phyloP scores from a whole-genome alignment of 37 sponge, comb jelly and placozoan species.

The Hormiphora californensis region DNA sequence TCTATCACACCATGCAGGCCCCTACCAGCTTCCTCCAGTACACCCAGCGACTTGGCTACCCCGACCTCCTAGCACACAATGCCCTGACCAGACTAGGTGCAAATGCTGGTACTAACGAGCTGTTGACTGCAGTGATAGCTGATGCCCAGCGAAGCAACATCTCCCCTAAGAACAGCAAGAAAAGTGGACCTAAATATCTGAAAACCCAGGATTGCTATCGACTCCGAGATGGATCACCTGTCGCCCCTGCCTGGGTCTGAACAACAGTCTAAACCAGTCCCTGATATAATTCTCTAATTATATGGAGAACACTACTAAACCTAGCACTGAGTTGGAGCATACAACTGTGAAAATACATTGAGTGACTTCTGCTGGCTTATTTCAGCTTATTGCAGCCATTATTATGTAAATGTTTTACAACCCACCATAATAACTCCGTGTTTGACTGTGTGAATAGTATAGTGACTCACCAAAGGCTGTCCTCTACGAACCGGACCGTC shows the following conservation, averaged over 20 bases:
- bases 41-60: conserved; percentile 37
- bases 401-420: too few relatives aligned
- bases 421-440: too few relatives aligned
- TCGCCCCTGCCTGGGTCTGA: background rate
- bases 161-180: background rate
- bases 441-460: too few relatives aligned
- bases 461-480: too few relatives aligned
- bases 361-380: too few relatives aligned
- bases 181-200: background rate
- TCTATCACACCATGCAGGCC: background rate
- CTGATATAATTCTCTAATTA: too few relatives aligned
- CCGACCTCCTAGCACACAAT: background rate
- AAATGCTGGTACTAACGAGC: background rate
- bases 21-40: conserved; percentile 11
- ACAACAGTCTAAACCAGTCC: too few relatives aligned
- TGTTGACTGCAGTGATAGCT: conserved; percentile 24
- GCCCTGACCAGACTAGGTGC: conserved; percentile 1
- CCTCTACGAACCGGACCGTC: too few relatives aligned
- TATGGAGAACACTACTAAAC: too few relatives aligned
- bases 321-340: too few relatives aligned
- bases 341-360: too few relatives aligned
- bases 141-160: conserved; percentile 7
- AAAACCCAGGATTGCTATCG: conserved; percentile 17
- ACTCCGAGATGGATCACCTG: background rate
- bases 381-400: too few relatives aligned